A percentile compares a stretch with the other conserved stretches of the same genome.
Conservation (phyloP, 2,797 vertebrate species). For the Uromys caudimaculatus region DNA sequence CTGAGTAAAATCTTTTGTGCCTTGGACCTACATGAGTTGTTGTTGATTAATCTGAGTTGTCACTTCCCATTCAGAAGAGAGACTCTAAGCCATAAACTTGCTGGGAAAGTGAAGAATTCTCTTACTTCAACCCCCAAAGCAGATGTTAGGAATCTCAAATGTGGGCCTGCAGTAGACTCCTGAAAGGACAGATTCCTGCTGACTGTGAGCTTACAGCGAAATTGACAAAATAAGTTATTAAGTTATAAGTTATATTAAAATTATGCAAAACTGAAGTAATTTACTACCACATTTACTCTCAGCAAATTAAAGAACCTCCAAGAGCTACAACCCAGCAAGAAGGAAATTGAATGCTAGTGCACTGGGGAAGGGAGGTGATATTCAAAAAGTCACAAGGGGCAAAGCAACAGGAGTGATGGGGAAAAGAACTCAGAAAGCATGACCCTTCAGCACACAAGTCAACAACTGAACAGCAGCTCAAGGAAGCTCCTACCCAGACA, state of each 20-base stretch:
- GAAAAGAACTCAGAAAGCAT: background rate
- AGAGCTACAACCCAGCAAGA: background rate
- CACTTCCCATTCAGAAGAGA: background rate
- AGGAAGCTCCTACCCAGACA: background rate
- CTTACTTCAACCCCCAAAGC: background rate
- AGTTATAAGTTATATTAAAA: slow-evolving; percentile 2
- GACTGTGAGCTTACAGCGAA: background rate
- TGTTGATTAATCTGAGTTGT: background rate
- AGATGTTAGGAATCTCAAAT: background rate
- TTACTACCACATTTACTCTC: background rate
- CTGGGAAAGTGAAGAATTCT: background rate
- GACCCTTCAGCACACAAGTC: background rate
- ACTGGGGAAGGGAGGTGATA: background rate
- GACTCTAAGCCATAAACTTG: background rate
- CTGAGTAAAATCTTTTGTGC: background rate
- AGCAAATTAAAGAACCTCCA: background rate
- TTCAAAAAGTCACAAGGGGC: background rate
- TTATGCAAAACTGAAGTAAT: background rate
- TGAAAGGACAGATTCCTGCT: background rate
- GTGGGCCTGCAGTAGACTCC: rapidly evolving
- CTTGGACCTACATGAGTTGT: background rate
- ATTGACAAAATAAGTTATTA: slow-evolving; percentile 21
- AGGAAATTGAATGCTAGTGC: background rate
- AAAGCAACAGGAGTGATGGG: background rate
- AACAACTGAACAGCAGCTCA: background rate